These are phyloP conservation scores for Drosophila eohydei DNA, from an alignment of 2,888 invertebrate species.

Conservation along the genomic window DNA sequence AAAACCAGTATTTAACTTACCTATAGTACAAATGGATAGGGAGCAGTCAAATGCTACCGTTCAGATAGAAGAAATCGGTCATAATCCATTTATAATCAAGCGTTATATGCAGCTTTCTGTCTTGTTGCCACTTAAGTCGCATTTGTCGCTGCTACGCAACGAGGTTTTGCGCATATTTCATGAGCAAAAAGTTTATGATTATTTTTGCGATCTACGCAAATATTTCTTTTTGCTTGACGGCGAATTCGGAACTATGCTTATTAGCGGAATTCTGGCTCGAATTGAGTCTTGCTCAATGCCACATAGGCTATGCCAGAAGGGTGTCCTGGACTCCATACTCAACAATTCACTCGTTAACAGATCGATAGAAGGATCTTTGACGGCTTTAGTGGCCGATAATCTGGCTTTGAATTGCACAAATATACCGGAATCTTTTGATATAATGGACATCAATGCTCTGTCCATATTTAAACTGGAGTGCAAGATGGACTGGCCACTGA, in stretches of 20 bases:
- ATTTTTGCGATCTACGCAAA: slow-evolving; percentile 90
- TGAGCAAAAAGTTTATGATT: slow-evolving; percentile 87
- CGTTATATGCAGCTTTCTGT: slow-evolving; percentile 89
- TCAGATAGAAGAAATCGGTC: not conserved
- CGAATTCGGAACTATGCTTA: slow-evolving; percentile 90
- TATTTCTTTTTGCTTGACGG: slow-evolving; percentile 93
- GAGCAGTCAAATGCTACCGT: not conserved
- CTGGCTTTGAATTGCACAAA: slow-evolving; percentile 86
- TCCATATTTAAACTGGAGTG: slow-evolving; percentile 90
- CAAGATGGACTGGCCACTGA: slow-evolving; percentile 91
- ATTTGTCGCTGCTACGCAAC: slow-evolving; percentile 89
- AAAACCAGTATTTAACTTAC: slow-evolving; percentile 7
- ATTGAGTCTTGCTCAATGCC: slow-evolving; percentile 89
- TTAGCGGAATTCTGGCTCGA: slow-evolving; percentile 89
- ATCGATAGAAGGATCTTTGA: slow-evolving; percentile 86
- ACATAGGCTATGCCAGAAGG: slow-evolving; percentile 89
- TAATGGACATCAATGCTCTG: slow-evolving; percentile 88
- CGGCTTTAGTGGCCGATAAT: slow-evolving; percentile 82
- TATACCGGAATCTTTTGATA: slow-evolving; percentile 88
- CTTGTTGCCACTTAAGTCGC: slow-evolving; percentile 88
- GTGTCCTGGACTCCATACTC: slow-evolving; percentile 89
- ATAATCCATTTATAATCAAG: slow-evolving; percentile 49
- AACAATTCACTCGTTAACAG: slow-evolving; percentile 89
- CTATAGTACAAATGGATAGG: not conserved
- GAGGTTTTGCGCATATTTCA: slow-evolving; percentile 90